Evolutionary conservation across 2,888 invertebrate genomes (phyloP).

Genomic region (Phania funesta): DNA sequence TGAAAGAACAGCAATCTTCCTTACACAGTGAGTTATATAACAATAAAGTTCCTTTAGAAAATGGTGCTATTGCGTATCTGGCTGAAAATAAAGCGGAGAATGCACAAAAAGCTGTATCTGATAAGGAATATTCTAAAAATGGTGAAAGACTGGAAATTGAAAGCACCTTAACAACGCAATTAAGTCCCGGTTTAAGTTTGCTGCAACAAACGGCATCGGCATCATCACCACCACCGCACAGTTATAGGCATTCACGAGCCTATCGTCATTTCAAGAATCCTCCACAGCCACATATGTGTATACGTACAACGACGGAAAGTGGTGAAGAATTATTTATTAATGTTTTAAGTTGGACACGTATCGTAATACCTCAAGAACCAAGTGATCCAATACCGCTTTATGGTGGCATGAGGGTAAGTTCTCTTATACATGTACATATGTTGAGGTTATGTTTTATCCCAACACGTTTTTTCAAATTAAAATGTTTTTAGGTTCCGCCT

Average conservation of each 20-base stretch:
- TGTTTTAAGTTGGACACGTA: slow-evolving; percentile 87
- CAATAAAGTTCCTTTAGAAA: slow-evolving; percentile 48
- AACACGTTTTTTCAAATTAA: neutral
- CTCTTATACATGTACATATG: neutral
- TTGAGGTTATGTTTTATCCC: slow-evolving; percentile 7
- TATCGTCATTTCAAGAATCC: slow-evolving; percentile 87
- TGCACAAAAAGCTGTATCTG: neutral
- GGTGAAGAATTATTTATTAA: slow-evolving; percentile 84
- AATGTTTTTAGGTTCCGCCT: slow-evolving; percentile 82
- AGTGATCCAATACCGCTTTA: slow-evolving; percentile 86
- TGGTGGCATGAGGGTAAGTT: slow-evolving; percentile 86
- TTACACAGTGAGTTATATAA: neutral
- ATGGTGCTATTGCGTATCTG: neutral
- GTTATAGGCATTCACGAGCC: slow-evolving; percentile 83
- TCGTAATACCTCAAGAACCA: slow-evolving; percentile 85
- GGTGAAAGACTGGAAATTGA: neutral
- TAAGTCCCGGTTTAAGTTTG: slow-evolving; percentile 57
- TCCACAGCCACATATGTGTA: slow-evolving; percentile 89
- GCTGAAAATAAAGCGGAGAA: neutral
- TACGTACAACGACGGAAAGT: slow-evolving; percentile 82
- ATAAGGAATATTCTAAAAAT: neutral
- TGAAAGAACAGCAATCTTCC: slow-evolving; percentile 5
- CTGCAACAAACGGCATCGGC: slow-evolving; percentile 49
- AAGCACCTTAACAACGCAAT: slow-evolving; percentile 20
- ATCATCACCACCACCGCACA: slow-evolving; percentile 81